Evolutionary conservation across 1,140 invertebrate species (phyloP), one percentile per base, ranked within the genome.

Genomic region (Papilio xuthus): DNA sequence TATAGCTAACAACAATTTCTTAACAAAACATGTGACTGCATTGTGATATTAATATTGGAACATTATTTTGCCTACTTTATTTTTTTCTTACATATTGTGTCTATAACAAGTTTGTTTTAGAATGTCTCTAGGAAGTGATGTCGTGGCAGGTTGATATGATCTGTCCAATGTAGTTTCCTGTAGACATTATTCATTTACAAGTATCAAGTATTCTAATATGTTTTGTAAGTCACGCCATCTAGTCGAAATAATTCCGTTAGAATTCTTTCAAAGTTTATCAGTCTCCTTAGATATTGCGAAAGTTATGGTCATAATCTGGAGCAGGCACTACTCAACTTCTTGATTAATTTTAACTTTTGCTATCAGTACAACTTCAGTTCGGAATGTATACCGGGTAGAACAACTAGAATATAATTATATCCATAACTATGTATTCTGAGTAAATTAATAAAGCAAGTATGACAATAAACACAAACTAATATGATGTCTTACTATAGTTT

Each of bases 221-320:
- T 60, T 63, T 28, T 23, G 23, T 26, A 63, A 63, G 12, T 26
- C 23, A 26, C 26, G 60, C 23, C 8, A 23, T 63, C 60, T 63
- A 63, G 26, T 18, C 13, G 26, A 12, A 28, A 28, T 15, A 63
- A 4, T 56, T 56, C 60, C 60, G 60, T 28, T 63, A 28, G 23
- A 10, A 63, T 63, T 63, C 47, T 50, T 18, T 2, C 56, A 8
- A 73, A 73, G 42, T 73, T 73, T 42, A 42, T 26, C 41, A 73
- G 41, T 73, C 13, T 2, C 78, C 56, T 76, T 78, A 79, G 81
- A 80, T 79, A 84, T 83, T 83, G 80, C 80, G 60, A 81, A 84
- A 84, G 81, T 84, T 84, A 81, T 26, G 69, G 71, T 79, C 56
- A 79, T 56, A 79, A 80, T 79, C 78, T 84, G 47, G 77, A 50